Base-by-base conservation (phyloP, 2,888 invertebrate genomes). In the Coelogynopora nodosa region DNA sequence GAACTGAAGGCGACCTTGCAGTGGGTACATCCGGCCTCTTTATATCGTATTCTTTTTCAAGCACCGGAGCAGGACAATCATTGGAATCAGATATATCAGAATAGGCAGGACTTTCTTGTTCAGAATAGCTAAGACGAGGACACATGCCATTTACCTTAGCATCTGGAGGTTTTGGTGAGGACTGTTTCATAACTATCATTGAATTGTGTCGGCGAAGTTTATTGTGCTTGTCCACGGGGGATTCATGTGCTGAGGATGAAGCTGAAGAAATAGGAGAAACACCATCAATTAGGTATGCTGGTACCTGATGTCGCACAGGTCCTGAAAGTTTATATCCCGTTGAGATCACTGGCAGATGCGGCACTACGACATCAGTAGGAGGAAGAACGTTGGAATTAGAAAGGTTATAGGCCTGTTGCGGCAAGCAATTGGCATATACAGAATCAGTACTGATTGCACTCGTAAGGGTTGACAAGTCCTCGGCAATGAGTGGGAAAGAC, bases 61-160 rank as follows among this genome's bases (percentile, higher is more conserved):
- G 31, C 0, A 86, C 80, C 27, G 86, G 86, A n/a, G 82, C 82
- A 0, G 86, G 86, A 82, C 80, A 80, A 18, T 86, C 86, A 30
- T 86, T 86, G 5, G 80, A 67, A 23, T 87, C 87, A 2, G 87
- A 87, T 23, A 87, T 80, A 27, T 87, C 87, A 5, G 87, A 87
- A 28, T 87, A 87, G 5, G 86, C 86, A 1, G 87, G 87, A 81
- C 86, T 86, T 2, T 31, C 67, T 49, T 49, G 49, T 18, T 49
- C 49, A 49, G 49, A 18, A 18, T 49, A 49, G 18, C 49, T 18
- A 49, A 49, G 49, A 13, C 49, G 49, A 2, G 74, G 74, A 26
- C 74, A 74, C 74, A 74, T 5, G 18, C 74, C 74, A 74, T 74
- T 74, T 10, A 26, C 23, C 27, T 23, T 5, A 2, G 23, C 2